Evolutionary conservation across 2,888 invertebrate genomes (phyloP).

Genomic region (Maniola hyperantus): DNA sequence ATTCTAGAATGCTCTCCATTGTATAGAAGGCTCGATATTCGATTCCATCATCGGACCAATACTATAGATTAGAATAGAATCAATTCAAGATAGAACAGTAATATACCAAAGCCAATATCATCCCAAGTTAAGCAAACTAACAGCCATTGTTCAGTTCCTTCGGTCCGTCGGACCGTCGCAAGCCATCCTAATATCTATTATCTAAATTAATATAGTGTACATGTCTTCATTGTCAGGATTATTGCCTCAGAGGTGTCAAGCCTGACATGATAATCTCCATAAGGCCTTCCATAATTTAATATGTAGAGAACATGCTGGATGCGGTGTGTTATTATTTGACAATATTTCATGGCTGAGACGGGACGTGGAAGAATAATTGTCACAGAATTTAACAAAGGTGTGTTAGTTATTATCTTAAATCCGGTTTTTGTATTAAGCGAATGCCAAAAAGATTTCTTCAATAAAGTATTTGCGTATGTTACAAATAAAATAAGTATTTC

Average conservation of each 20-base stretch:
- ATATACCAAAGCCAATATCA: conserved; percentile 24
- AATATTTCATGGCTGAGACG: not conserved
- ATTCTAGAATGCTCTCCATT: not conserved
- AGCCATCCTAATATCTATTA: conserved; percentile 51
- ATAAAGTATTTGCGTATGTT: too few relatives aligned
- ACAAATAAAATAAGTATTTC: too few relatives aligned
- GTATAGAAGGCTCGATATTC: not conserved
- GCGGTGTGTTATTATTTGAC: conserved; percentile 23
- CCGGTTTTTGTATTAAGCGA: too few relatives aligned
- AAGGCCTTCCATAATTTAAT: conserved; percentile 39
- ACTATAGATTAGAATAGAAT: conserved; percentile 11
- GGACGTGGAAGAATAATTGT: too few relatives aligned
- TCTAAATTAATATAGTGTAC: conserved; percentile 51
- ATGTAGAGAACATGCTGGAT: conserved; percentile 36
- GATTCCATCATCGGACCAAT: conserved; percentile 7
- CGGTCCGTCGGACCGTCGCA: conserved; percentile 26
- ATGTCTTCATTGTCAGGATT: conserved; percentile 52
- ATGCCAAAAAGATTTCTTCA: too few relatives aligned
- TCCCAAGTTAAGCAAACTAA: conserved; percentile 20
- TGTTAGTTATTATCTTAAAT: too few relatives aligned
- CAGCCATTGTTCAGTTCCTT: conserved; percentile 29
- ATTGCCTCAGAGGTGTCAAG: conserved; percentile 48
- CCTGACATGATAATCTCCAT: conserved; percentile 47
- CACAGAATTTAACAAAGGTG: too few relatives aligned
- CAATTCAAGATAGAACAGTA: conserved; percentile 16